phyloP scores from a whole-genome alignment of 2,888 invertebrate genomes.

The Halictus ligatus region DNA sequence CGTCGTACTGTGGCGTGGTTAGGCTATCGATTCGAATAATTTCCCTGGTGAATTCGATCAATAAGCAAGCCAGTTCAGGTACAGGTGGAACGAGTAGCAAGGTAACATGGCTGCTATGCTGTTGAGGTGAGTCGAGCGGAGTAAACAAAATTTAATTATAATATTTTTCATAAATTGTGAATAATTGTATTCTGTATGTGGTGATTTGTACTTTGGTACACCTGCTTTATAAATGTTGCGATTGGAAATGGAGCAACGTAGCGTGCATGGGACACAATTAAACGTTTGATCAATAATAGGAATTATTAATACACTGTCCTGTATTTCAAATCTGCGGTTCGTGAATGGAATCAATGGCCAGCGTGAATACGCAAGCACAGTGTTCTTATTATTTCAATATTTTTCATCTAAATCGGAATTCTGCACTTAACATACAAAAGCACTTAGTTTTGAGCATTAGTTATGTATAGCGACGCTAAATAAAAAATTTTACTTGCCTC shows the following conservation, averaged over 20 bases:
- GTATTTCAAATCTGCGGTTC: neutral
- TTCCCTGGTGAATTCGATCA: slow-evolving; percentile 70
- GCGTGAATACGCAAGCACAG: neutral
- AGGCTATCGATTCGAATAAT: slow-evolving; percentile 64
- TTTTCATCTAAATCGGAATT: too few species aligned
- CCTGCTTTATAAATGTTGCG: neutral
- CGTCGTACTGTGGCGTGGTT: slow-evolving; percentile 18
- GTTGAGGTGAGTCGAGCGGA: slow-evolving; percentile 72
- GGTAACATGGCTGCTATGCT: slow-evolving; percentile 75
- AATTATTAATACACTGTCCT: neutral
- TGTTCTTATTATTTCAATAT: neutral
- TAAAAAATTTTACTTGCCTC: too few species aligned
- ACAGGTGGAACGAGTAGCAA: slow-evolving; percentile 61
- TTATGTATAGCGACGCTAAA: too few species aligned
- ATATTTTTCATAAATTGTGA: neutral
- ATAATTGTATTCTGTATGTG: neutral
- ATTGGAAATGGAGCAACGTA: too few species aligned
- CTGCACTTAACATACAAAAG: too few species aligned
- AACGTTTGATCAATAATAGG: slow-evolving; percentile 18
- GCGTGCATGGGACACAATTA: neutral
- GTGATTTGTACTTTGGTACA: neutral
- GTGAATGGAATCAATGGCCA: neutral
- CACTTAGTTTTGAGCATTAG: too few species aligned
- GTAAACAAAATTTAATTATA: neutral
- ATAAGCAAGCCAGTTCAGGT: slow-evolving; percentile 72